A percentile compares a stretch with the other conserved stretches of the same genome.
Conservation (phyloP, 2,797 vertebrate species). For the Anas bernieri region DNA sequence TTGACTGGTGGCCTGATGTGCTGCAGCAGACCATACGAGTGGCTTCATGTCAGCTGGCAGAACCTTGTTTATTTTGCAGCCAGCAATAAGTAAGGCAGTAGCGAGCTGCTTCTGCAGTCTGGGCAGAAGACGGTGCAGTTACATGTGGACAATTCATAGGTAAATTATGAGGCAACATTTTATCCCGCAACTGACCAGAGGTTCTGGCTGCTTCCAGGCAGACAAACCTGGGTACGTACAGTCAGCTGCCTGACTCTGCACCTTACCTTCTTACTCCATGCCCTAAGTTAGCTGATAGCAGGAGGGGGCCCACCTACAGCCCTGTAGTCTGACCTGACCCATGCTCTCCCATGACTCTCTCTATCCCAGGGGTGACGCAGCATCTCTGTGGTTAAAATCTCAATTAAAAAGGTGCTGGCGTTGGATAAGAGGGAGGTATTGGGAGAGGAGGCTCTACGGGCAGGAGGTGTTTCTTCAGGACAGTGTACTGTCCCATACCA, state of each 20-base stretch:
- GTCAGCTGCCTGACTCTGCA: neutral
- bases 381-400: neutral
- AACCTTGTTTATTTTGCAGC: neutral
- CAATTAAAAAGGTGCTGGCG: neutral
- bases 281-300: neutral
- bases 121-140: neutral
- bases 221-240: neutral
- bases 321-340: neutral
- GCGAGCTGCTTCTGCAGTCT: neutral
- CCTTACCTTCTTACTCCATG: neutral
- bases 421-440: neutral
- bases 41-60: neutral
- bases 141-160: fast-evolving
- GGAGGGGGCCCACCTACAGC: neutral
- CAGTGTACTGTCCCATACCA: constrained; percentile 48
- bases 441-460: constrained; percentile 29
- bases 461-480: constrained; percentile 52
- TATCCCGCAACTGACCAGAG: fast-evolving
- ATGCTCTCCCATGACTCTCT: fast-evolving
- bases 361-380: neutral
- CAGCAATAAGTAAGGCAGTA: neutral
- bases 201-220: neutral
- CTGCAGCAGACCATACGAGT: neutral
- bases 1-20: neutral
- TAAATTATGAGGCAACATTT: neutral